Base-by-base conservation (phyloP, 2,888 invertebrate genomes). In the Tenthredo scrophulariae region DNA sequence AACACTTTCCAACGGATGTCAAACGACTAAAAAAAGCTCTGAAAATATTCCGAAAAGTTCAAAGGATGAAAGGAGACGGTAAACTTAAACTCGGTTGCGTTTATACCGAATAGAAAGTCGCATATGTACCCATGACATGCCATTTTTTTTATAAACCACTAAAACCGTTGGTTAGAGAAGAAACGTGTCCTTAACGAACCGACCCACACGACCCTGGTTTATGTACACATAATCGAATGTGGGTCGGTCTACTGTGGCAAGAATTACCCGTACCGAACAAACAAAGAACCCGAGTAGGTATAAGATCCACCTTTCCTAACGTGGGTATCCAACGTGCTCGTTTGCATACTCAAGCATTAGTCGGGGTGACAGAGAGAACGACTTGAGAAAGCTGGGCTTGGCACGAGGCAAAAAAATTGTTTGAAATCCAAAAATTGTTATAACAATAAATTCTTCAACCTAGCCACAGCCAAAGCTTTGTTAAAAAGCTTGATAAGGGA, bases 181-280 rank as follows among this genome's bases (percentile, higher is more conserved):
- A 22, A 58, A 80, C 62, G n/a, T 29, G 37, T 62, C 62, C 22
- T 40, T 80, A 80, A 80, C 80, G 80, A 80, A 62, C 80, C 72
- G 37, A 43, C 43, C n/a, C 26, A 40, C 74, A 26, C 40, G 7
- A 9, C 29, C 29, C 46, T 29, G 77, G 77, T 77, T 77, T n/a
- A 46, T n/a, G 10, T 40, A 62, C 62, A 58, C 37, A 58, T 79
- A 18, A 58, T 37, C 80, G 22, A 58, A 80, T 15, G 62, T 62
- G 58, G 62, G 58, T 62, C 40, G 62, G 37, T 80, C 79, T 50
- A 18, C 33, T 15, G 33, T 50, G 50, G 77, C 46, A 50, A 58
- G 62, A 62, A 80, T 80, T 80, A 62, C 58, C 10, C 40, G n/a
- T 62, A n/a, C 62, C 62, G 33, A 62, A 58, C 80, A 62, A 62